phyloP scores from a whole-genome alignment of 2,113 vertebrate species.

The Notothenia coriiceps region DNA sequence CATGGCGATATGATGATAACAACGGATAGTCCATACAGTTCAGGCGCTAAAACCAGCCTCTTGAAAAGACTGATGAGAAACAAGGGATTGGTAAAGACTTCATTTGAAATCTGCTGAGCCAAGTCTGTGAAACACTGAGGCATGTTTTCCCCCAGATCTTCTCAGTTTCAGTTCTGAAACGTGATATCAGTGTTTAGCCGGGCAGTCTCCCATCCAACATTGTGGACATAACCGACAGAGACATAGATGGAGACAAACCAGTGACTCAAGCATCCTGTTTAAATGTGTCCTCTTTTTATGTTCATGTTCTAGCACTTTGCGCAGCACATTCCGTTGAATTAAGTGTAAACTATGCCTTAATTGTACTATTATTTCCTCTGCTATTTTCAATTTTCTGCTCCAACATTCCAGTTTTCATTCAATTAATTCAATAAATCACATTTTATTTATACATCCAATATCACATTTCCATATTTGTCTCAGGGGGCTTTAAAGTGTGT shows the following conservation, averaged over 20 bases:
- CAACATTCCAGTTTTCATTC: neutral
- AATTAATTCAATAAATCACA: no score
- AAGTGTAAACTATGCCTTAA: neutral
- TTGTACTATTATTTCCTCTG: neutral
- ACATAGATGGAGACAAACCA: slow-evolving; percentile 23
- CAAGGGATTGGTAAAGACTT: neutral
- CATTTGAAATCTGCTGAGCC: neutral
- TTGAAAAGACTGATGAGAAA: neutral
- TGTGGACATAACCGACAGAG: slow-evolving; percentile 10
- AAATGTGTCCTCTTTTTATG: slow-evolving; percentile 1
- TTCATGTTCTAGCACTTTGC: neutral
- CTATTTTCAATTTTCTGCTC: neutral
- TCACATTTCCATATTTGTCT: no score
- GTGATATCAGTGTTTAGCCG: slow-evolving; percentile 46
- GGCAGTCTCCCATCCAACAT: neutral
- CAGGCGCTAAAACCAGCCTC: neutral
- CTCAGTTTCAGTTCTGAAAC: slow-evolving; percentile 33
- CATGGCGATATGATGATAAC: slow-evolving; percentile 56
- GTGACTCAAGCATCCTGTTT: slow-evolving; percentile 1
- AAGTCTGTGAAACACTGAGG: neutral
- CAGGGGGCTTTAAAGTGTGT: no score
- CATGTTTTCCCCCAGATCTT: neutral
- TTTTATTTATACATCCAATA: no score
- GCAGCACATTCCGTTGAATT: neutral
- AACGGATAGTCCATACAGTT: slow-evolving; percentile 40